Evolutionary conservation across 1,140 invertebrate genomes (phyloP).

Genomic region (Orussus abietinus): DNA sequence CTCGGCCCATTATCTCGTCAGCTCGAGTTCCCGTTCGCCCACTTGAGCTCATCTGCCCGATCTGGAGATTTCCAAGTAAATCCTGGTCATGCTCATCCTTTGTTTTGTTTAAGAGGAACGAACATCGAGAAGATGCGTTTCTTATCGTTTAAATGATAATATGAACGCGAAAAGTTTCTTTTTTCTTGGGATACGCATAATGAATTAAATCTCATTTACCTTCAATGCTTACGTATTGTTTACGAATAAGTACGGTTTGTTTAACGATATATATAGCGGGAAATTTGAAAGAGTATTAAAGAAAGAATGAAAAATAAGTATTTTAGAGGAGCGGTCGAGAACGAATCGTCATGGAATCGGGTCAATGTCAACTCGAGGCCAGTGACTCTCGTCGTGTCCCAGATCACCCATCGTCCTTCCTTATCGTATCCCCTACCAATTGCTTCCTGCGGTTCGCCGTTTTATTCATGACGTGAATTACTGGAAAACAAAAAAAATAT

Average conservation of each 20-base stretch:
- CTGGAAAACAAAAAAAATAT: too few relatives aligned
- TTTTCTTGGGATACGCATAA: neutral
- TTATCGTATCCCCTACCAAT: too few relatives aligned
- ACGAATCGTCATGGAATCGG: constrained; percentile 37
- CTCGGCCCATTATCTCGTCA: constrained; percentile 47
- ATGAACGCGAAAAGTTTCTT: neutral
- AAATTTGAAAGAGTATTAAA: constrained; percentile 16
- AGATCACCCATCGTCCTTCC: constrained; percentile 28
- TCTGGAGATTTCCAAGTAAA: neutral
- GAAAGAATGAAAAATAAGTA: neutral
- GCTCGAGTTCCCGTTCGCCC: constrained; percentile 39
- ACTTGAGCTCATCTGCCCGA: constrained; percentile 39
- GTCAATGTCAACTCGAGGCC: constrained; percentile 43
- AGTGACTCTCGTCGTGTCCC: constrained; percentile 29
- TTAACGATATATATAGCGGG: neutral
- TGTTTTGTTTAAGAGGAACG: too few relatives aligned
- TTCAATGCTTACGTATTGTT: neutral
- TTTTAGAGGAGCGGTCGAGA: constrained; percentile 19
- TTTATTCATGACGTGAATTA: too few relatives aligned
- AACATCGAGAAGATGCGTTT: neutral
- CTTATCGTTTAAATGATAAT: neutral
- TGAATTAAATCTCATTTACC: neutral
- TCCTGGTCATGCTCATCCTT: neutral
- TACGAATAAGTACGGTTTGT: neutral
- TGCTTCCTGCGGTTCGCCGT: too few relatives aligned